Conservation (phyloP, 2,797 vertebrate species). For the Xenopus petersii region DNA sequence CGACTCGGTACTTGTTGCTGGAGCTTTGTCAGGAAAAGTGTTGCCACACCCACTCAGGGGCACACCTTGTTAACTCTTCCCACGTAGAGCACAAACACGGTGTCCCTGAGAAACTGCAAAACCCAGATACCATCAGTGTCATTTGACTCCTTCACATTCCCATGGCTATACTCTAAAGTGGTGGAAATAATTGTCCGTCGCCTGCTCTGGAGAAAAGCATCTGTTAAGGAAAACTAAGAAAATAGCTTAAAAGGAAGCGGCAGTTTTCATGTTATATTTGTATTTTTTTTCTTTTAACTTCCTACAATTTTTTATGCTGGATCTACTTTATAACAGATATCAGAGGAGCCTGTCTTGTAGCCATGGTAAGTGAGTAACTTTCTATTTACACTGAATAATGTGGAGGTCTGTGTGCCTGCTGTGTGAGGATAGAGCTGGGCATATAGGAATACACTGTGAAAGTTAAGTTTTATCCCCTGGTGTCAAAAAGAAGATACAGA, state of each 20-base stretch:
- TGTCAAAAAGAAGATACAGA: not conserved
- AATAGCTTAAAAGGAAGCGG: not conserved
- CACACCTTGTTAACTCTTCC: slow-evolving; percentile 64
- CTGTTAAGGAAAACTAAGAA: not conserved
- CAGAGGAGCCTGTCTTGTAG: not conserved
- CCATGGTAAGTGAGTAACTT: slow-evolving; percentile 31
- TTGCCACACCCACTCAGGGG: slow-evolving; percentile 58
- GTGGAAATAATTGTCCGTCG: not conserved
- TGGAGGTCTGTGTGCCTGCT: not conserved
- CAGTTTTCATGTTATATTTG: too few species aligned
- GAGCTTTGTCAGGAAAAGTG: slow-evolving; percentile 41
- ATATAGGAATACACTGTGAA: not conserved
- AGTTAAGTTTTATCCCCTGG: not conserved
- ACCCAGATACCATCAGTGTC: slow-evolving; percentile 18
- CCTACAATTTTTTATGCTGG: slow-evolving; percentile 16
- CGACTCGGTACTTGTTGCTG: slow-evolving; percentile 41
- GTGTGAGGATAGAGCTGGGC: not conserved
- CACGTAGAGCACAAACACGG: slow-evolving; percentile 42
- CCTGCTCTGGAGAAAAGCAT: not conserved
- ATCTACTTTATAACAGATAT: not conserved
- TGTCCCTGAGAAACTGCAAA: slow-evolving; percentile 4
- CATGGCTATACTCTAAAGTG: slow-evolving; percentile 8
- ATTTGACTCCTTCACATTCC: slow-evolving; percentile 29
- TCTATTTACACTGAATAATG: not conserved
- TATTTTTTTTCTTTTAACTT: not conserved